Base-by-base conservation (phyloP, 2,113 vertebrate genomes). In the Grammomys dolichurus region DNA sequence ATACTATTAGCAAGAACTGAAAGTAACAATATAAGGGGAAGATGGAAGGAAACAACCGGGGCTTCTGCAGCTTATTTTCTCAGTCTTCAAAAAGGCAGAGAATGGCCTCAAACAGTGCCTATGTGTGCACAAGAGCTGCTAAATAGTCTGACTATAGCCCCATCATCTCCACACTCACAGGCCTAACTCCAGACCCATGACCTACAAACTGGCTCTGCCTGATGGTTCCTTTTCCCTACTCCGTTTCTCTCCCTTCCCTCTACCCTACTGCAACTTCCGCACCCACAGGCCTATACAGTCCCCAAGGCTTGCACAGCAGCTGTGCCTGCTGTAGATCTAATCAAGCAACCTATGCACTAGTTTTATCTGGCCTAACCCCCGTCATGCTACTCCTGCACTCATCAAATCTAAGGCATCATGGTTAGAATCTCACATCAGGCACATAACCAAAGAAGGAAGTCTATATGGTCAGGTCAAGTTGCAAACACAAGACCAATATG, bases 61-160 rank as follows among this genome's bases (percentile, higher is more conserved):
- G 24, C 7, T 67, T 92, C 70, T 86, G 60, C 60, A 82, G 31
- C 46, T 86, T 76, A 24, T 72, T 78, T 60, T 14, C 0, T 58
- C 51, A 80, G 26, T 77, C 75, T 72, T 48, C 56, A 73, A 40
- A 94, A 76, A 31, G 86, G 81, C 3, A 54, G 65, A 90, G 36
- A 86, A 87, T 73, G 51, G 20, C 28, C 11, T 56, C 65, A 90
- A 51, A 63, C 58, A 90, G 90, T 91, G 46, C 6, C n/a, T 48
- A 63, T 88, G 65, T 86, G 40, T 92, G 16, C 81, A 94, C 40
- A 95, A 87, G 20, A 54, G 28, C 54, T 95, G n/a, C 54, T 95
- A 85, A 82, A 75, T 28, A 88, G 13, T 3, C 80, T 73, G 16
- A 78, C 63, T 92, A 95, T 8, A 77, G 75, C 12, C 75, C 6